Evolutionary conservation across 2,888 invertebrate genomes (phyloP), one percentile per base, ranked within the genome.

Genomic region (Lepidochrysops patricia): DNA sequence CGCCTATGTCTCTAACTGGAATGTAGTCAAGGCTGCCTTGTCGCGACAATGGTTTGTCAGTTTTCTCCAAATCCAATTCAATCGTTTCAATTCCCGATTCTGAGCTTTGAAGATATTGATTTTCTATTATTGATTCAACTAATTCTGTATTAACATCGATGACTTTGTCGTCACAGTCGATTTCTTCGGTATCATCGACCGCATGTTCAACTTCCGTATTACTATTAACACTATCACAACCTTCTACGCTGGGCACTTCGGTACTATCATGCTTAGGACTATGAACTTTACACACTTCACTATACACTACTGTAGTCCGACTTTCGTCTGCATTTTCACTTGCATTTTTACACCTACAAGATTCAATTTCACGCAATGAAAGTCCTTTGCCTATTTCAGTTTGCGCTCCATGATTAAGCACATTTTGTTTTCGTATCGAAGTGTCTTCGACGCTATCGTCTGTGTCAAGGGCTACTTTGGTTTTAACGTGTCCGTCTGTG

Each of bases 261-360:
- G 70, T 71, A 66, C 70, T 67, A 58, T 66, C 69, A 68, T 83
- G 72, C 73, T 88, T 88, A 6, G 89, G 90, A 60, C 88, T 90
- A 73, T 91, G 91, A 69, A 91, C 90, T 76, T 93, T 93, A 68
- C 91, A 92, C 66, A 92, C 91, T 76, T 93, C 91, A 85, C 92
- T 93, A 72, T 92, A 93, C 64, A 90, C 84, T 23, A 84, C 80
- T 68, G 75, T 82, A 77, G 82, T 82, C 80, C 84, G 76, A 66
- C 79, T 64, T 34, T 79, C 73, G 60, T 71, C 72, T 52, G 65
- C 67, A 64, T 69, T 65, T 57, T 69, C 71, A 61, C 67, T 68
- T 26, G 65, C 63, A 65, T 70, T 66, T 62, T 74, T 77, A 64
- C 88, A 89, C 57, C 73, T 75, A 70, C 87, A 86, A n/a, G 77